Base-by-base conservation (phyloP, 2,888 invertebrate genomes). In the Brachypalpus laphriformis region DNA sequence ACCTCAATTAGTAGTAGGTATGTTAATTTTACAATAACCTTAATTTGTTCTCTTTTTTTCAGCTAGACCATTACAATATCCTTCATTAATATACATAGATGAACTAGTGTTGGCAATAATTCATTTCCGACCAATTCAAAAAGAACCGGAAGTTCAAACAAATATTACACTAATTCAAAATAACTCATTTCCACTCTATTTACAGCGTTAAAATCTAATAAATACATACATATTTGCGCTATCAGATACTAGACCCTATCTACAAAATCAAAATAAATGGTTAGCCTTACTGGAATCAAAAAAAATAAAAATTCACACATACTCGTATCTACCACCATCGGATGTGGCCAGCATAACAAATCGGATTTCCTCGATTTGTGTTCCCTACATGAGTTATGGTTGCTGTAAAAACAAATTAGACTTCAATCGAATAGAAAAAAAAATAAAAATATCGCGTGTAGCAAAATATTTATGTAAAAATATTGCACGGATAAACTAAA, bases 271-370 rank as follows among this genome's bases (percentile, higher is more conserved):
- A 65, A 72, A 72, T 45, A 72, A 8, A 45, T 25, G 25, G 6
- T 8, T 51, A 71, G 49, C 25, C 34, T 75, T 51, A 66, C 65
- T n/a, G 18, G 6, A 25, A 40, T 18, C 28, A 47, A 20, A 45
- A 28, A 51, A 77, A 57, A 76, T 18, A 47, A 34, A 56, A 40
- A 54, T 14, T 0, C 18, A 8, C 2, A n/a, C 6, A 34, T 7
- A 8, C 16, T 8, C 9, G 11, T 34, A 34, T 34, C 9, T 6
- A 34, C 56, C 54, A 14, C 34, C 59, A 70, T 57, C 88, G 88
- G 88, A 88, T 87, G 82, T 88, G 88, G 87, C 87, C 80, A 45
- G 72, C 85, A 81, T 54, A 68, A 78, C 78, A 65, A 82, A 81
- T 65, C 85, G 87, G 87, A 87, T 87, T 85, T 87, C 78, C 87